phyloP scores from a whole-genome alignment of 1,140 invertebrate genomes.

The Drosophila malerkotliana region DNA sequence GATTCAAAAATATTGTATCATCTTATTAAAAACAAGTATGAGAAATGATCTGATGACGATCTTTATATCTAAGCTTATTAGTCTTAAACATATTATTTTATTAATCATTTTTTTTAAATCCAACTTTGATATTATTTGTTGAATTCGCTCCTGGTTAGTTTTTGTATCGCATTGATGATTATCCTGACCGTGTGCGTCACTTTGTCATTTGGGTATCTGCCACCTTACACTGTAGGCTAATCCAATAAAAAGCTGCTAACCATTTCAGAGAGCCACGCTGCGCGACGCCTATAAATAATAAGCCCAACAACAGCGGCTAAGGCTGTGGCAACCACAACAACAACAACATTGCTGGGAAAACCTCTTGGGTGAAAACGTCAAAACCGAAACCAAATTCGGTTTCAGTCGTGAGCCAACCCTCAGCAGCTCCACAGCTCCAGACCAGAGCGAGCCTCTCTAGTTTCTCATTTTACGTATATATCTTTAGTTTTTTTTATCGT shows the following conservation, averaged over 20 bases:
- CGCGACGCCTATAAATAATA: constrained; percentile 60
- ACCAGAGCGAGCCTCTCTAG: constrained; percentile 30
- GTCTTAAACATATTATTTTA: not conserved
- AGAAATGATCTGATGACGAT: too few species aligned
- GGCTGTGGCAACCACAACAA: constrained; percentile 24
- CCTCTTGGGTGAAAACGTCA: constrained; percentile 5
- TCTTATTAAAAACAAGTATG: not conserved
- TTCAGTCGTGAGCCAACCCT: constrained; percentile 72
- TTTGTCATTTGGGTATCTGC: constrained; percentile 45
- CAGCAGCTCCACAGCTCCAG: constrained; percentile 46
- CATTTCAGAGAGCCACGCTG: constrained; percentile 59
- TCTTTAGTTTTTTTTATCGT: constrained; percentile 24
- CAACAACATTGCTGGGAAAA: constrained; percentile 4
- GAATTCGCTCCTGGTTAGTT: not conserved
- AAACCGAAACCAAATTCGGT: constrained; percentile 55
- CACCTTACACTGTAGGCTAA: constrained; percentile 59
- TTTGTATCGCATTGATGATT: constrained; percentile 32
- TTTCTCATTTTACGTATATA: constrained; percentile 29
- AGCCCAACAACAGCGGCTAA: constrained; percentile 40
- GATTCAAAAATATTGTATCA: not conserved
- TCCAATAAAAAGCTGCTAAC: constrained; percentile 75
- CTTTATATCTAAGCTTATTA: not conserved
- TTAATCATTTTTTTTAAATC: not conserved
- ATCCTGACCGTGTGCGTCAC: constrained; percentile 55
- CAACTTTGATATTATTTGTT: not conserved